Percentiles rank a stretch among this genome's conserved stretches.
Evolutionary conservation across 2,113 vertebrate genomes (phyloP).

Genomic region (Ancistrus triradiatus): DNA sequence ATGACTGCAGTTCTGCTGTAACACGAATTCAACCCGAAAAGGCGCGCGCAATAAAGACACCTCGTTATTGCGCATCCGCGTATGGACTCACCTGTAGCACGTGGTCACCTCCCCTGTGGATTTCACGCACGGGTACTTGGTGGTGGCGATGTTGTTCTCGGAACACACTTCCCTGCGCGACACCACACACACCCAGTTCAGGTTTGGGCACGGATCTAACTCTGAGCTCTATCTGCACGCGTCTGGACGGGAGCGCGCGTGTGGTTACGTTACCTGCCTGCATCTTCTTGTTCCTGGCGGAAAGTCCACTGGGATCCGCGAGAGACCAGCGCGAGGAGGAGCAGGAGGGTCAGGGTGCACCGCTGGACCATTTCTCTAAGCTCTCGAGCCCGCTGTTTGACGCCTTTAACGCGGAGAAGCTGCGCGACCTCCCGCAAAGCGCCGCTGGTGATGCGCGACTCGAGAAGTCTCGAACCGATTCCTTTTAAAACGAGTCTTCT

Average conservation of each 20-base stretch:
- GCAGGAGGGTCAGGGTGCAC: slow-evolving; percentile 53
- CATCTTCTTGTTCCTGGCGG: slow-evolving; percentile 76
- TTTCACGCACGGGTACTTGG: slow-evolving; percentile 85
- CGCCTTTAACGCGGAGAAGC: slow-evolving; percentile 12
- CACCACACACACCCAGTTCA: background rate
- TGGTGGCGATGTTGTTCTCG: slow-evolving; percentile 85
- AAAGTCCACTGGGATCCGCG: slow-evolving; percentile 79
- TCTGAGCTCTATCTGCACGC: no score
- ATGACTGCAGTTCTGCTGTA: no score
- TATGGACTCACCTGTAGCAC: slow-evolving; percentile 81
- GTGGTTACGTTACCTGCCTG: slow-evolving; percentile 67
- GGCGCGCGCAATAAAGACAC: no score
- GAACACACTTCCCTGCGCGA: slow-evolving; percentile 75
- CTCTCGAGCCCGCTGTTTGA: background rate
- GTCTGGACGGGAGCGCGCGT: background rate
- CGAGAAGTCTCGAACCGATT: background rate
- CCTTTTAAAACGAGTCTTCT: background rate
- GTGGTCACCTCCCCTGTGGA: slow-evolving; percentile 82
- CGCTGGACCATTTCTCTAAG: slow-evolving; percentile 53
- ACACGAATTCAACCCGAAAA: no score
- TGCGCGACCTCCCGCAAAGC: slow-evolving; percentile 49
- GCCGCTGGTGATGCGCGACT: slow-evolving; percentile 22
- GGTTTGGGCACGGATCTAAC: no score
- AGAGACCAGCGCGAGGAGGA: slow-evolving; percentile 67
- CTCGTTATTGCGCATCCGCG: background rate